Evolutionary conservation across 2,888 invertebrate species (phyloP).

Genomic region (Biston betularia): DNA sequence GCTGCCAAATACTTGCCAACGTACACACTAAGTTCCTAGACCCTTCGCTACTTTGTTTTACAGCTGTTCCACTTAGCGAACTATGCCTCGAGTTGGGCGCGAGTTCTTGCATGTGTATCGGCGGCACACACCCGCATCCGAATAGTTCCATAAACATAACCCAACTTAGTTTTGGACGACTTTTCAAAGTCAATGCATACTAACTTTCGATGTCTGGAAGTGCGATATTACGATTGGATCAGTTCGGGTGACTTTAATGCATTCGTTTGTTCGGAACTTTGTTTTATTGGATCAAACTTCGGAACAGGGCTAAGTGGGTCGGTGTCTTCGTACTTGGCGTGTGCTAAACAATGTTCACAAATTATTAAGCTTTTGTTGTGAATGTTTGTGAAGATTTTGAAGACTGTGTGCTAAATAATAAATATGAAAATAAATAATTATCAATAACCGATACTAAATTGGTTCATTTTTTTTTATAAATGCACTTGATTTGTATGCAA

Average conservation of each 20-base stretch:
- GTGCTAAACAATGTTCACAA: constrained; percentile 40
- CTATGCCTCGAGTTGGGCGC: constrained; percentile 85
- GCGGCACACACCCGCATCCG: constrained; percentile 83
- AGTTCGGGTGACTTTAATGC: constrained; percentile 83
- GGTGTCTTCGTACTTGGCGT: constrained; percentile 60
- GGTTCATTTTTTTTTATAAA: not conserved
- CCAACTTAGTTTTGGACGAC: constrained; percentile 86
- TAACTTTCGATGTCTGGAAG: constrained; percentile 85
- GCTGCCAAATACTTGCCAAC: constrained; percentile 74
- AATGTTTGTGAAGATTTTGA: constrained; percentile 18
- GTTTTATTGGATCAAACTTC: constrained; percentile 81
- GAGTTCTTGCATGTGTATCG: constrained; percentile 86
- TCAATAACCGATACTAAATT: not conserved
- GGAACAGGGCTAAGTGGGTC: constrained; percentile 70
- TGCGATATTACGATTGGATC: constrained; percentile 85
- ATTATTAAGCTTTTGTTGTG: constrained; percentile 39
- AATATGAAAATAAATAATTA: not conserved
- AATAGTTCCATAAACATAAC: constrained; percentile 87
- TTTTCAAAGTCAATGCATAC: constrained; percentile 87
- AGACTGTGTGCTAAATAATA: not conserved
- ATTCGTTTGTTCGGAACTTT: constrained; percentile 84
- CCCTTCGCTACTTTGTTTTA: constrained; percentile 86
- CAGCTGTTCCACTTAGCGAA: constrained; percentile 86
- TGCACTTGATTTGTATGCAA: not conserved
- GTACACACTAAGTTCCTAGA: constrained; percentile 85